These are phyloP conservation scores for Schizothorax lantsangensis DNA, from an alignment of 2,797 vertebrate genomes.

Conservation along the genomic window DNA sequence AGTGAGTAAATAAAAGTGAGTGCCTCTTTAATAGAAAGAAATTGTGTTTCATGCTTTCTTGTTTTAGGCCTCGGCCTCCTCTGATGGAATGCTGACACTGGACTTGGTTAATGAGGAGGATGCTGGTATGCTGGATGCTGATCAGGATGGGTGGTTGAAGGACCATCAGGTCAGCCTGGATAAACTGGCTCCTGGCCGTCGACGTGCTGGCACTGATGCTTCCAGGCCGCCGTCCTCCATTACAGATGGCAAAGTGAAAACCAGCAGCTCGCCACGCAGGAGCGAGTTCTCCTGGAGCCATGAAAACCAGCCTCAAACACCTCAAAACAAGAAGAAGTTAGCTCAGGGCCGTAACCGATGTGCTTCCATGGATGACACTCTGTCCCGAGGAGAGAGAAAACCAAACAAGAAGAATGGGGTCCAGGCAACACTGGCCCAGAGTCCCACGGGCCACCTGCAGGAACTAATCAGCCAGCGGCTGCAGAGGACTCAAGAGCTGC, in stretches of 20 bases:
- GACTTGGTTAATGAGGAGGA: constrained; percentile 94
- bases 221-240: constrained; percentile 63
- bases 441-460: constrained; percentile 85
- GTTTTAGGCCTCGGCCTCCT: constrained; percentile 89
- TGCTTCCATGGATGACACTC: constrained; percentile 86
- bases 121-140: constrained; percentile 73
- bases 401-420: constrained; percentile 48
- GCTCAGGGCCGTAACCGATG: constrained; percentile 86
- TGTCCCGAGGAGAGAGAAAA: constrained; percentile 71
- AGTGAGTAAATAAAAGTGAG: neutral
- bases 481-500: constrained; percentile 94
- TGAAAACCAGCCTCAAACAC: constrained; percentile 75
- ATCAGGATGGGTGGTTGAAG: constrained; percentile 80
- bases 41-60: neutral
- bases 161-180: constrained; percentile 84
- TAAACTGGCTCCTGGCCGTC: constrained; percentile 73
- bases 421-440: constrained; percentile 59
- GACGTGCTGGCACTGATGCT: constrained; percentile 84
- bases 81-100: constrained; percentile 90
- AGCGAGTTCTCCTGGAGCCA: constrained; percentile 77
- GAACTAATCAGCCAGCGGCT: constrained; percentile 92
- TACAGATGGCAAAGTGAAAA: constrained; percentile 72
- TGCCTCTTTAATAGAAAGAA: neutral
- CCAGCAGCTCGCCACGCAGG: constrained; percentile 78
- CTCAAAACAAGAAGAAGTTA: constrained; percentile 84